phyloP scores from a whole-genome alignment of 1,140 invertebrate species.

The Dinoponera quadriceps region DNA sequence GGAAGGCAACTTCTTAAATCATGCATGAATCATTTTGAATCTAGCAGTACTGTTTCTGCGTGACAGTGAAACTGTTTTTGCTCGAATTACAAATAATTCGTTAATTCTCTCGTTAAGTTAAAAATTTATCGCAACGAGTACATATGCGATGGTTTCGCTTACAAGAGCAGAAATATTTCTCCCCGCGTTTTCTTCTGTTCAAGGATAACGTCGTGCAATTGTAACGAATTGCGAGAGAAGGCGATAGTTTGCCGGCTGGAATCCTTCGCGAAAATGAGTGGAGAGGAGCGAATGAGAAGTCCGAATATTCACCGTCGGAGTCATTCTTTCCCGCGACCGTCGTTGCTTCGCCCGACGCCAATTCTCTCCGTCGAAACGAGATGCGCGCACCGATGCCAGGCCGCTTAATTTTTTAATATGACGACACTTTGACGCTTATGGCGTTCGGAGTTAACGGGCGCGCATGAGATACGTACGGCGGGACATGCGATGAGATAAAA shows the following conservation, averaged over 20 bases:
- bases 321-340: not conserved
- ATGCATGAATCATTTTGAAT: too few relatives aligned
- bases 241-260: not conserved
- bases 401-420: conserved; percentile 53
- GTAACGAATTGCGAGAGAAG: conserved; percentile 15
- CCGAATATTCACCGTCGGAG: not conserved
- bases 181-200: too few relatives aligned
- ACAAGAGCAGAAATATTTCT: too few relatives aligned
- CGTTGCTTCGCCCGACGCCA: not conserved
- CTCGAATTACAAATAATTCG: too few relatives aligned
- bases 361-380: not conserved
- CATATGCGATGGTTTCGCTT: too few relatives aligned
- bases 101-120: too few relatives aligned
- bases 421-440: conserved; percentile 30
- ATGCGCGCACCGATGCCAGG: conserved; percentile 19
- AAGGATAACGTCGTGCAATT: too few relatives aligned
- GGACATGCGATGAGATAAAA: conserved; percentile 32
- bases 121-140: too few relatives aligned
- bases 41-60: too few relatives aligned
- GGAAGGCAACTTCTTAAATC: too few relatives aligned
- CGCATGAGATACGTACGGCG: not conserved
- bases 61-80: too few relatives aligned
- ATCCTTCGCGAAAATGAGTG: not conserved
- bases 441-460: not conserved
- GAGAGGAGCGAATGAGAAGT: not conserved